Evolutionary conservation across 2,888 invertebrate genomes (phyloP).

Genomic region (Cantharis flavilabris): DNA sequence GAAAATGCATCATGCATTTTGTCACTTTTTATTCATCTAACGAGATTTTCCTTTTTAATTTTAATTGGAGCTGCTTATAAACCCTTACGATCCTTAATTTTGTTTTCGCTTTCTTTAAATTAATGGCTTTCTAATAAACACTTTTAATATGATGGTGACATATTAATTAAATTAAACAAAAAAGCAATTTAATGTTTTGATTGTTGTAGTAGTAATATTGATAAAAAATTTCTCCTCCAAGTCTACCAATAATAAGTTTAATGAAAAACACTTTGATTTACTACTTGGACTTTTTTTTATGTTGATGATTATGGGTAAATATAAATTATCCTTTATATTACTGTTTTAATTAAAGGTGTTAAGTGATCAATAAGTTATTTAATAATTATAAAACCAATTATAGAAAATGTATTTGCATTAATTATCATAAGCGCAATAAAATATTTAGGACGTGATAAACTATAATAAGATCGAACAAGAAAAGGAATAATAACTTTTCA

Average conservation of each 20-base stretch:
- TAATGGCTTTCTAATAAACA: neutral
- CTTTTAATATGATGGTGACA: neutral
- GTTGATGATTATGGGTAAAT: neutral
- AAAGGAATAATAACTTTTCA: neutral
- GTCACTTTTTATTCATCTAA: slow-evolving; percentile 33
- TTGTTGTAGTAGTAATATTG: neutral
- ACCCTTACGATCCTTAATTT: slow-evolving; percentile 19
- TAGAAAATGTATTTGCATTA: neutral
- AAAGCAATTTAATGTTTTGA: neutral
- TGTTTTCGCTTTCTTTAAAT: slow-evolving; percentile 18
- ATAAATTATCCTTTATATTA: neutral
- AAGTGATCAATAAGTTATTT: neutral
- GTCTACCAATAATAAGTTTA: neutral
- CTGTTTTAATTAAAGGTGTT: neutral
- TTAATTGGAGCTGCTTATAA: slow-evolving; percentile 23
- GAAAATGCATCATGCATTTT: slow-evolving; percentile 32
- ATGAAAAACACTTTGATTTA: neutral
- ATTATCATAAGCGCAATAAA: neutral
- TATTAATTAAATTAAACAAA: neutral
- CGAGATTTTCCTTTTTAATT: slow-evolving; percentile 26
- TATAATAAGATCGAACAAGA: neutral
- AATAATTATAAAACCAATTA: neutral
- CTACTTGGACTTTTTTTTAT: neutral
- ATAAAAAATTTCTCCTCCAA: neutral
- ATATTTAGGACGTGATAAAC: neutral